Evolutionary conservation across 2,797 vertebrate genomes (phyloP).

Genomic region (Anguilla anguilla): DNA sequence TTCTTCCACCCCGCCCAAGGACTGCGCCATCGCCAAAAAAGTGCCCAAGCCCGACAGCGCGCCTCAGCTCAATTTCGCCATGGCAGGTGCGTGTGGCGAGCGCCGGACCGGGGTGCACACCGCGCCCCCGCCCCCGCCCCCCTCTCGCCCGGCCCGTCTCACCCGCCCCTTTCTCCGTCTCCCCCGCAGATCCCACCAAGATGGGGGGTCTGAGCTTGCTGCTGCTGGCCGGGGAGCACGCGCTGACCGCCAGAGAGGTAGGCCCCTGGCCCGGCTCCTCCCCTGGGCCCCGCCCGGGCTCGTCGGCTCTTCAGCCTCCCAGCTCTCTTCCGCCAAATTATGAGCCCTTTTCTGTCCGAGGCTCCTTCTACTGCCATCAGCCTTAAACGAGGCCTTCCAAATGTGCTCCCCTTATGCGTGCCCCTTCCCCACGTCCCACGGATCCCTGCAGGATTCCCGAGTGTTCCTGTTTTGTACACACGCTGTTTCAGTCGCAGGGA

Average conservation of each 20-base stretch:
- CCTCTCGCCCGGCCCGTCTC: background rate
- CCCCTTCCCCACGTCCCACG: background rate
- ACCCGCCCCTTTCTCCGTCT: background rate
- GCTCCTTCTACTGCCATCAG: background rate
- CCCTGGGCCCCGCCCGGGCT: background rate
- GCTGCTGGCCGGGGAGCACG: slow-evolving; percentile 94
- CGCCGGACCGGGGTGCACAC: background rate
- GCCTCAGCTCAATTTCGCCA: slow-evolving; percentile 95
- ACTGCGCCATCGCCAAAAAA: slow-evolving; percentile 85
- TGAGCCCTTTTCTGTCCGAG: background rate
- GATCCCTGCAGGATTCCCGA: background rate
- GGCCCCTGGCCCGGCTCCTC: slow-evolving; percentile 29
- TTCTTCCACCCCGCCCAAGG: slow-evolving; percentile 84
- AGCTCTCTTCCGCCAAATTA: background rate
- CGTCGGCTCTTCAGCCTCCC: background rate
- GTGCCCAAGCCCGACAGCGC: slow-evolving; percentile 83
- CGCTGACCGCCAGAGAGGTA: slow-evolving; percentile 93
- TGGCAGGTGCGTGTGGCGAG: slow-evolving; percentile 84
- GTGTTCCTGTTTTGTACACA: background rate
- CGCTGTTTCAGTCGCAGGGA: background rate
- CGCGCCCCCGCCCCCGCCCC: too few relatives aligned
- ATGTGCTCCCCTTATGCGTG: background rate
- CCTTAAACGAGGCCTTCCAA: background rate
- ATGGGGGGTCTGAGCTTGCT: slow-evolving; percentile 99
- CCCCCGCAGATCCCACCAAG: slow-evolving; percentile 86